Conservation (phyloP, 2,888 invertebrate genomes). For the Hyppa rectilinea region DNA sequence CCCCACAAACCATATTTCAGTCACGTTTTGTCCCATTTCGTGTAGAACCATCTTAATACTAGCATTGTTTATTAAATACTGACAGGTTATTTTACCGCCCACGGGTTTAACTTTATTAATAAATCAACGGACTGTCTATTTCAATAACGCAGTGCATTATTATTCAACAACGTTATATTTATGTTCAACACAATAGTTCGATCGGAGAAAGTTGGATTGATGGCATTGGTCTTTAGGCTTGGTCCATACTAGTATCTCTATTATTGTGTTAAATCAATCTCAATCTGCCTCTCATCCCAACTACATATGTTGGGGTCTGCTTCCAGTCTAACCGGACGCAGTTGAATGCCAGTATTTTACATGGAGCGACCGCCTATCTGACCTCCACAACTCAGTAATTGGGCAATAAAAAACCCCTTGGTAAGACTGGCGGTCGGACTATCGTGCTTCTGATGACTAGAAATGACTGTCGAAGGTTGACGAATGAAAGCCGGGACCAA, state of each 20-base stretch:
- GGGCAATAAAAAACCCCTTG: too few relatives aligned
- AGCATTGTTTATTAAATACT: conserved; percentile 37
- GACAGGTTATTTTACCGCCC: conserved; percentile 36
- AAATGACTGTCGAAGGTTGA: too few relatives aligned
- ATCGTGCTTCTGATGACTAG: too few relatives aligned
- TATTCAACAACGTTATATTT: conserved; percentile 50
- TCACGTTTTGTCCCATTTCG: conserved; percentile 28
- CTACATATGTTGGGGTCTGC: too few relatives aligned
- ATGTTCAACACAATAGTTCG: conserved; percentile 52
- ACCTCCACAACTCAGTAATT: too few relatives aligned
- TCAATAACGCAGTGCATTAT: conserved; percentile 55
- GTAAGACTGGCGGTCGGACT: too few relatives aligned
- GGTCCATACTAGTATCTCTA: conserved; percentile 1
- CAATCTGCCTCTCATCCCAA: too few relatives aligned
- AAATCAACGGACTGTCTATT: conserved; percentile 53
- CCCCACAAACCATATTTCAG: not conserved
- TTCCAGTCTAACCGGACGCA: too few relatives aligned
- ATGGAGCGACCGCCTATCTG: too few relatives aligned
- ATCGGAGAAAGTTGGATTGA: conserved; percentile 52
- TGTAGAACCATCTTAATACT: conserved; percentile 26
- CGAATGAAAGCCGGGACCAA: too few relatives aligned
- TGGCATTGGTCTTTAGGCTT: conserved; percentile 19
- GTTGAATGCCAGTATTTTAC: too few relatives aligned
- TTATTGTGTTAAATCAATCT: too few relatives aligned
- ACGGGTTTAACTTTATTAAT: conserved; percentile 46